Base-by-base conservation (phyloP, 2,888 invertebrate genomes). In the Lysandra bellargus region DNA sequence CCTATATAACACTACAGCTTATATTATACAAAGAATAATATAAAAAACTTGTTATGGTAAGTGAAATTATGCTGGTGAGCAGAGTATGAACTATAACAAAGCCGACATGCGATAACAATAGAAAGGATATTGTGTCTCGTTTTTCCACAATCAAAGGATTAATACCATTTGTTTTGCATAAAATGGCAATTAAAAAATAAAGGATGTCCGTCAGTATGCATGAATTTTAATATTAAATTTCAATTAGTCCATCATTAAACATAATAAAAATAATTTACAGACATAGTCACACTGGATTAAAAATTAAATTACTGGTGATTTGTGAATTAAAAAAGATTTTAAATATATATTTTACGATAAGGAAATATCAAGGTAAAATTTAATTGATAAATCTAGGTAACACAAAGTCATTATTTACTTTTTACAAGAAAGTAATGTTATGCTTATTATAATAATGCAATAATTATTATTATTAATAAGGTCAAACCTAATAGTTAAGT, bases 61-160 rank as follows among this genome's bases (percentile, higher is more conserved):
- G 14, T 69, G 14, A 75, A 23, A 49, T 44, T 44, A 49, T 49
- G 74, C 30, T 44, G 23, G 30, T 5, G 23, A 75, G 74, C 49
- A 75, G 49, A 49, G 49, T 49, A 49, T 75, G 7, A 75, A 75
- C 75, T 49, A 12, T 9, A 75, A 75, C 49, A 75, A 75, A 30
- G 44, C n/a, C 49, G 9, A 64, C 12, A 30, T 23, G 23, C 23
- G 23, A 23, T 23, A 23, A 23, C 23, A 23, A 23, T 23, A 23
- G 23, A 23, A 23, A 23, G 23, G 23, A 23, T 23, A 23, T 23
- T 0, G 23, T 23, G 23, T 23, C 23, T 23, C 23, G 23, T 23
- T 23, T 23, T 23, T 23, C 23, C 23, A 23, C 23, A 23, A 23
- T 23, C 23, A 0, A 23, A 23, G 23, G 23, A 23, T 6, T 30